phyloP scores from a whole-genome alignment of 1,140 invertebrate genomes.

The Zaprionus taronus region DNA sequence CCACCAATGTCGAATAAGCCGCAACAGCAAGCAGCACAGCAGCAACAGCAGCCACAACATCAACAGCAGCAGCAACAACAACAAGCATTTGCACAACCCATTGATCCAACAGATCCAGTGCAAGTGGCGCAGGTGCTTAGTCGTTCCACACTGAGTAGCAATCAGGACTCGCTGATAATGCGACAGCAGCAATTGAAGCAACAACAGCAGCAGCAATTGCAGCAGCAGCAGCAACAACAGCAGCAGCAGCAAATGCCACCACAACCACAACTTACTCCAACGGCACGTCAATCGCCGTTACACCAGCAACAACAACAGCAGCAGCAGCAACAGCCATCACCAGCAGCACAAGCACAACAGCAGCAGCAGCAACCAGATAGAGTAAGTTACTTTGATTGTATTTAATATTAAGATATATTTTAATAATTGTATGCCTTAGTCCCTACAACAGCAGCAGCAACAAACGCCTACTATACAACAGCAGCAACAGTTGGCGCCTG shows the following conservation, averaged over 20 bases:
- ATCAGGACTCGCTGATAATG: slow-evolving; percentile 81
- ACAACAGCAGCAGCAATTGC: slow-evolving; percentile 72
- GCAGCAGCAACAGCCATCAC: slow-evolving; percentile 50
- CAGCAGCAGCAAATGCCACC: slow-evolving; percentile 55
- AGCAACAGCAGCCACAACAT: slow-evolving; percentile 57
- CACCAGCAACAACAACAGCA: slow-evolving; percentile 27
- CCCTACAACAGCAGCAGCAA: slow-evolving; percentile 64
- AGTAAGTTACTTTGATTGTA: background rate
- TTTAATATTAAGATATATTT: background rate
- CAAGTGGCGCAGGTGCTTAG: slow-evolving; percentile 81
- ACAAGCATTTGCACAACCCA: slow-evolving; percentile 66
- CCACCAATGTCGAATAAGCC: slow-evolving; percentile 66
- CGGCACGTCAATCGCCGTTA: slow-evolving; percentile 43
- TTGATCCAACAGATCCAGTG: slow-evolving; percentile 81
- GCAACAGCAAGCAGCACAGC: slow-evolving; percentile 50
- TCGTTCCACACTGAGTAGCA: slow-evolving; percentile 72
- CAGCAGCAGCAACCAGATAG: slow-evolving; percentile 46
- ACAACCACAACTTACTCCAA: slow-evolving; percentile 48
- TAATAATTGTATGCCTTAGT: background rate
- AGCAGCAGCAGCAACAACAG: slow-evolving; percentile 59
- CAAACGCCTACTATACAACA: slow-evolving; percentile 47
- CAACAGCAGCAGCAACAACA: slow-evolving; percentile 54
- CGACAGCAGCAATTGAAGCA: slow-evolving; percentile 78
- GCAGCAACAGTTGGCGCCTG: slow-evolving; percentile 30
- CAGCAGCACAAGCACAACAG: slow-evolving; percentile 40